These are phyloP conservation scores for Bombyx mandarina DNA, from an alignment of 1,140 invertebrate genomes.

Conservation along the genomic window DNA sequence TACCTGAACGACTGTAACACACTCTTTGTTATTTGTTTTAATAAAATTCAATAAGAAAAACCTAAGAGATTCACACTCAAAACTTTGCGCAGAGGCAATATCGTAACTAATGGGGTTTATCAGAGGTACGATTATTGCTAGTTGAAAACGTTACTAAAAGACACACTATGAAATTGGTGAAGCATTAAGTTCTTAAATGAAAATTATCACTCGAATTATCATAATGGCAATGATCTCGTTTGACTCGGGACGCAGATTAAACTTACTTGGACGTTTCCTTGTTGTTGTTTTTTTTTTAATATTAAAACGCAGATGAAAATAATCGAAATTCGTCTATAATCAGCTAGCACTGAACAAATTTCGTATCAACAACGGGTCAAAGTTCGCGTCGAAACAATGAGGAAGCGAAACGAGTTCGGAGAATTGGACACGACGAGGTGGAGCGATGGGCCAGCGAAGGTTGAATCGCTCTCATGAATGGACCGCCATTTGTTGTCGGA, in stretches of 20 bases:
- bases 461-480: slow-evolving; percentile 55
- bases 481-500: slow-evolving; percentile 51
- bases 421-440: slow-evolving; percentile 1
- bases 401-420: slow-evolving; percentile 1
- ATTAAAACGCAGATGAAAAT: slow-evolving; percentile 51
- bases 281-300: slow-evolving; percentile 25
- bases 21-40: too few species aligned
- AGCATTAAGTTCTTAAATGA: background rate
- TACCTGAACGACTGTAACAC: too few species aligned
- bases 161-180: too few species aligned
- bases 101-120: too few species aligned
- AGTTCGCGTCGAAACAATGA: slow-evolving; percentile 12
- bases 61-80: too few species aligned
- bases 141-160: too few species aligned
- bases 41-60: too few species aligned
- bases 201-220: slow-evolving; percentile 33
- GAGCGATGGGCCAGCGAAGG: slow-evolving; percentile 14
- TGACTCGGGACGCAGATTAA: slow-evolving; percentile 41
- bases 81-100: too few species aligned
- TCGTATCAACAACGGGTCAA: background rate
- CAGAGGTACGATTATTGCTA: too few species aligned
- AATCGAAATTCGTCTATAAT: slow-evolving; percentile 18
- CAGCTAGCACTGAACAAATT: background rate
- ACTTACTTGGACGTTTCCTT: slow-evolving; percentile 44
- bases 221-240: slow-evolving; percentile 50